Evolutionary conservation across 2,888 invertebrate genomes (phyloP), one percentile per base, ranked within the genome.

Genomic region (Dromius quadrimaculatus): DNA sequence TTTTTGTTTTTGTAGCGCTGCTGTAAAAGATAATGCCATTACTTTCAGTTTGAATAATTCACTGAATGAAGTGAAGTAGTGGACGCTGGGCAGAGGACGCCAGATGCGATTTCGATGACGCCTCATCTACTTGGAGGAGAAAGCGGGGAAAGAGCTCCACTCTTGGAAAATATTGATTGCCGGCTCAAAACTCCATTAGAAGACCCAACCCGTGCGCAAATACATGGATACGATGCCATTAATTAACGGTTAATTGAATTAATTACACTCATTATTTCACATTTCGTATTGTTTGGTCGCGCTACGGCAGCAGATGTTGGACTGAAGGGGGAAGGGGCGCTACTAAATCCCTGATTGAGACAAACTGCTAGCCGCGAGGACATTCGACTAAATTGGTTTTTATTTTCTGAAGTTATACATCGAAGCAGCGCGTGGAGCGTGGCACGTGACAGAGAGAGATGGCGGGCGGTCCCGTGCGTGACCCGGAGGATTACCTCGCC

Each of bases 241-340:
- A 83, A 84, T 84, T 84, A 83, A 83, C 83, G 83, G 83, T 83
- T 84, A 84, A 84, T 84, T 84, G 84, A 83, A 84, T 84, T 84
- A 84, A 84, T 84, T 83, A 80, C 83, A 77, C 81, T 83, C 83
- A 83, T 84, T 84, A 84, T 83, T 84, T 82, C 80, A 79, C 81
- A 82, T 81, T 79, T 77, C 77, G 79, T 78, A 81, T 79, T 80
- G 81, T 79, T 80, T 78, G 78, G 76, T 75, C 74, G 72, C 11
- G 57, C 17, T 11, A n/a, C n/a, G 59, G 65, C 22, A 20, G 65
- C 15, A 19, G 23, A n/a, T n/a, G 19, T 2, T 8, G 20, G 54
- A 17, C 23, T n/a, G 23, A 34, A 8, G 36, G 54, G 23, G 36
- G 72, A 71, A 74, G 22, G 75, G 77, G 77, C 81, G 80, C 80